These are phyloP conservation scores for Morus bassanus DNA, from an alignment of 2,797 vertebrate species.

Conservation along the genomic window DNA sequence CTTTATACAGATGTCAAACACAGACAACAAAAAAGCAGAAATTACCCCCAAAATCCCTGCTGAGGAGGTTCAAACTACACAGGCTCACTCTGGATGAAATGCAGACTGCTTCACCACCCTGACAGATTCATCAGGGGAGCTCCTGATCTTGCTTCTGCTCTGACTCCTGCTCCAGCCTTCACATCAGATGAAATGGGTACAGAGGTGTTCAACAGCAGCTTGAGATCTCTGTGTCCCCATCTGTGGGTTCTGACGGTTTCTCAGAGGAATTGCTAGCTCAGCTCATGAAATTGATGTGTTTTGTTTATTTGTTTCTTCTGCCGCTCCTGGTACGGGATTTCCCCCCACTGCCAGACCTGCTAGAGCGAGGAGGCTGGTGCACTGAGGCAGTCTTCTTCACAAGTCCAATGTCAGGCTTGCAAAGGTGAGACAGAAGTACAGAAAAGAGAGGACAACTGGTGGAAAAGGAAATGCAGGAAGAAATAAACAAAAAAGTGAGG, in stretches of 20 bases:
- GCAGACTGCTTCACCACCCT: not conserved
- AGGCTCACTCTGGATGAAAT: not conserved
- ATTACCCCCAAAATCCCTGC: fast-evolving
- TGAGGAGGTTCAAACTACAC: not conserved
- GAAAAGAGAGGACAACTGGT: not conserved
- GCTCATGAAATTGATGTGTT: not conserved
- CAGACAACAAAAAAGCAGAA: not conserved
- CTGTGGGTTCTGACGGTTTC: not conserved
- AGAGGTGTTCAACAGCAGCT: fast-evolving
- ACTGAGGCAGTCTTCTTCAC: not conserved
- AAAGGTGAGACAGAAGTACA: not conserved
- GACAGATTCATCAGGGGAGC: not conserved
- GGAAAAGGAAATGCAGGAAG: not conserved
- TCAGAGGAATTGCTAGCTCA: not conserved
- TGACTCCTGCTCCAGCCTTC: not conserved
- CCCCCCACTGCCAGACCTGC: not conserved
- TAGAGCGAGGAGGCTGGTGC: not conserved
- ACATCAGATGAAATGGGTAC: not conserved
- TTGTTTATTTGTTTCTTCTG: not conserved
- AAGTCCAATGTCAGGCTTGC: not conserved
- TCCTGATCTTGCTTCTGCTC: not conserved
- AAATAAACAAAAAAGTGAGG: fast-evolving
- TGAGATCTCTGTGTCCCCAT: not conserved
- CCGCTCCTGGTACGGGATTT: not conserved
- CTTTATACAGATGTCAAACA: not conserved